Evolutionary conservation across 1,140 invertebrate genomes (phyloP), one percentile per base, ranked within the genome.

Genomic region (Globodera ellingtonae): DNA sequence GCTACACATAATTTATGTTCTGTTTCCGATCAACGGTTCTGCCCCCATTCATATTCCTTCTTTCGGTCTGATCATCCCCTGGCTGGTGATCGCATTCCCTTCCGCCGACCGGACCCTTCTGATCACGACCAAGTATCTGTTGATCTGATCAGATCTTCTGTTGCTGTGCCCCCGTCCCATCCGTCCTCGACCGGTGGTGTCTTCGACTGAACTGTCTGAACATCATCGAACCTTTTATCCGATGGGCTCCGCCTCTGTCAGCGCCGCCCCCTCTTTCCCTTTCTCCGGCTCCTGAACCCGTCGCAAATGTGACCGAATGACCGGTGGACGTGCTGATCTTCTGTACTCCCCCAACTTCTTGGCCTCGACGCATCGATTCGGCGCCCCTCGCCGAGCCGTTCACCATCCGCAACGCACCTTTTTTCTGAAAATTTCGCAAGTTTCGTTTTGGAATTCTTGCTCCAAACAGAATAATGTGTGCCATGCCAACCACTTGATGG

Each of bases 141-240:
- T 21, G 59, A 13, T 21, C 48, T 77, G 48, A 46, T 48, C 62
- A 67, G 69, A 77, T 69, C n/a, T 50, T 46, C 46, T 67, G 46
- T 6, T 62, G 56, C 18, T 62, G 56, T 62, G 56, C 15, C 56
- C 13, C 18, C 18, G 13, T 18, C 56, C 56, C 62, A 44, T 24
- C 62, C 48, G 75, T 77, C 75, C 75, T 1, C 72, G 52, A 10
- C 59, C 56, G 62, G 10, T 75, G 69, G 21, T 62, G 69, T 24
- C 69, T 77, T 69, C 69, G 48, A 18, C 46, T 47, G 72, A 78
- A 78, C 72, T 78, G 77, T 47, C 77, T 47, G 72, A 78, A 78
- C 77, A 78, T 78, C 77, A 78, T 78, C 18, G 56, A 56, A 46
- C 77, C 72, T 35, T 78, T 78, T n/a, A 78, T n/a, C 10, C 7